Base-by-base conservation (phyloP, 1,140 invertebrate species). In the Calosoma granatense region DNA sequence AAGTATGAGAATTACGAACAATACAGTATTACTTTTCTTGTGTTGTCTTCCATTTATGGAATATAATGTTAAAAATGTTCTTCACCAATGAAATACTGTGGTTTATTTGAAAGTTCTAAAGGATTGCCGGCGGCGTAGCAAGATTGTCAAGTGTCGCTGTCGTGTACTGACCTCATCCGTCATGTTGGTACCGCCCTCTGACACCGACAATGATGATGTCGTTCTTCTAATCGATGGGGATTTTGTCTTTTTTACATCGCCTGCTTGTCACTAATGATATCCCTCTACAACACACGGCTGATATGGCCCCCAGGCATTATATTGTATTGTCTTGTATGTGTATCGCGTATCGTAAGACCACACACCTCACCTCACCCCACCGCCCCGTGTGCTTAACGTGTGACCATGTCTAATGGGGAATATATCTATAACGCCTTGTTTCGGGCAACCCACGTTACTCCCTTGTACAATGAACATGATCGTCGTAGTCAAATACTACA, bases 91-190 rank as follows among this genome's bases (percentile, higher is more conserved):
- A n/a, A n/a, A n/a, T n/a, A n/a, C n/a, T n/a, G n/a, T n/a, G n/a
- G n/a, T n/a, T n/a, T n/a, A n/a, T n/a, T n/a, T n/a, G n/a, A n/a
- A n/a, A n/a, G n/a, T n/a, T n/a, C n/a, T n/a, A n/a, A n/a, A n/a
- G n/a, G n/a, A n/a, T n/a, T n/a, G n/a, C n/a, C n/a, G n/a, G n/a
- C n/a, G n/a, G n/a, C n/a, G 26, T 36, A n/a, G 26, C 26, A 53
- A 54, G 54, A 58, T 58, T 58, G 62, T 63, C 60, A 63, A 59
- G 60, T 61, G 56, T 58, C 62, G 54, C 20, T 53, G 55, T 59
- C 55, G 51, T 61, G 55, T 61, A 58, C 22, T 61, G 58, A 63
- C 62, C 62, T 63, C 62, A 60, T 60, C 55, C 36, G 23, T 63
- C 62, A 63, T 61, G 39, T 4, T 17, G 6, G 41, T 47, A 6